Evolutionary conservation across 2,888 invertebrate genomes (phyloP).

Genomic region (Laspeyria flexula): DNA sequence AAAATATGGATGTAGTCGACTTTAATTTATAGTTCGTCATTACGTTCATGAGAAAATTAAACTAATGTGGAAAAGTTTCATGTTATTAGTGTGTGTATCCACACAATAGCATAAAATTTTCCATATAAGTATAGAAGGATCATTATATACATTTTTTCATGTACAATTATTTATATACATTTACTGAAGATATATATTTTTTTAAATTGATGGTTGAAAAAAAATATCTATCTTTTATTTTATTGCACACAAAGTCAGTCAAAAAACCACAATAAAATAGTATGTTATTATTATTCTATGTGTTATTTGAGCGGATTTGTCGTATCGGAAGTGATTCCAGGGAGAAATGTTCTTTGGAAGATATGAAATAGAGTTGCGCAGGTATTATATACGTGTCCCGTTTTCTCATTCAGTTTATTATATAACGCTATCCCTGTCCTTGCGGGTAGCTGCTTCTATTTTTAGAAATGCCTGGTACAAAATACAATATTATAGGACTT

Average conservation of each 20-base stretch:
- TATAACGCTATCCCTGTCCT: slow-evolving; percentile 41
- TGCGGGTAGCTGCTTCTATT: slow-evolving; percentile 61
- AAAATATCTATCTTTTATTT: too few relatives aligned
- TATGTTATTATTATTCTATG: neutral
- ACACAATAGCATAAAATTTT: too few relatives aligned
- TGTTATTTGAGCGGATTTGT: slow-evolving; percentile 8
- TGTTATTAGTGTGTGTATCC: too few relatives aligned
- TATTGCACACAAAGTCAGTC: neutral
- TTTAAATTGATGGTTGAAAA: too few relatives aligned
- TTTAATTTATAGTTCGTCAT: too few relatives aligned
- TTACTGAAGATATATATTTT: too few relatives aligned
- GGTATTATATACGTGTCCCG: slow-evolving; percentile 18
- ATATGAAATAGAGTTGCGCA: slow-evolving; percentile 24
- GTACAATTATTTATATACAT: too few relatives aligned
- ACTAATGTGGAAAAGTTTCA: too few relatives aligned
- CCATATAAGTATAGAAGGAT: too few relatives aligned
- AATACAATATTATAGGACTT: slow-evolving; percentile 33
- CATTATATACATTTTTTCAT: too few relatives aligned
- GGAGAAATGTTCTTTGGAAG: slow-evolving; percentile 15
- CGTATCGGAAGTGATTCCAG: slow-evolving; percentile 18
- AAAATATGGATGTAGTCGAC: too few relatives aligned
- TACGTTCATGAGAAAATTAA: too few relatives aligned
- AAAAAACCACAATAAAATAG: neutral
- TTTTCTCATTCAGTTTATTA: slow-evolving; percentile 2
- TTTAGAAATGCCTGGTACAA: slow-evolving; percentile 54